Conservation (phyloP, 2,797 vertebrate species). For the Scolopax bukidnonensis region DNA sequence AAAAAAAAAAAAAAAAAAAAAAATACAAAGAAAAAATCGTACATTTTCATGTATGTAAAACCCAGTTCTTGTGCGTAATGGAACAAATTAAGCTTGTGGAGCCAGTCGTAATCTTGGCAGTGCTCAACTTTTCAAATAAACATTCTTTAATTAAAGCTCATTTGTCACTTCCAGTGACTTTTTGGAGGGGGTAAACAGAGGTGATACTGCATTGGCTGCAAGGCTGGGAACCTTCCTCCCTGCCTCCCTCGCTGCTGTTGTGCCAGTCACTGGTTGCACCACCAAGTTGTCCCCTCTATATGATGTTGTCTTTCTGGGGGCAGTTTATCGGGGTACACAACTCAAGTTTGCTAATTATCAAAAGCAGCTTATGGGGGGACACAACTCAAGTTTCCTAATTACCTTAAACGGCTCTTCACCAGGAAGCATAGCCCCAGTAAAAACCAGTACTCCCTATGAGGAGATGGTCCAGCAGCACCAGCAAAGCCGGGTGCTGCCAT, state of each 20-base stretch:
- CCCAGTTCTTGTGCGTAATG: fast-evolving
- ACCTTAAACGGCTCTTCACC: background rate
- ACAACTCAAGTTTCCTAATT: background rate
- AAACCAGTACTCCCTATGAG: fast-evolving
- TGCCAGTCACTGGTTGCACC: fast-evolving
- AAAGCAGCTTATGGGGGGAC: fast-evolving
- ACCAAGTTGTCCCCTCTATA: fast-evolving
- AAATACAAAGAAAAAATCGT: background rate
- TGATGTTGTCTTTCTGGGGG: background rate
- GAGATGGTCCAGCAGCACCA: background rate
- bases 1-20: too few species aligned
- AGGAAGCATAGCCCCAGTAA: background rate
- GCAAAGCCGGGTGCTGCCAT: too few species aligned
- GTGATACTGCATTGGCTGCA: background rate
- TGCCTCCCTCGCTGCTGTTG: background rate
- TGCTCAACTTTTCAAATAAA: background rate
- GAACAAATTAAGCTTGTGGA: background rate
- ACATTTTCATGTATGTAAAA: background rate
- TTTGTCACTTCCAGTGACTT: background rate
- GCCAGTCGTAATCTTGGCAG: background rate
- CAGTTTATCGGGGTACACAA: too few species aligned
- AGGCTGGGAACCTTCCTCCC: background rate
- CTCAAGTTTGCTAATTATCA: too few species aligned
- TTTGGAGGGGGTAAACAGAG: background rate
- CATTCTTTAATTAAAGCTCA: background rate